A percentile compares a stretch with the other conserved stretches of the same genome.
These are phyloP conservation scores for Smittia sp. DNA, from an alignment of 2,888 invertebrate species.

Conservation along the genomic window DNA sequence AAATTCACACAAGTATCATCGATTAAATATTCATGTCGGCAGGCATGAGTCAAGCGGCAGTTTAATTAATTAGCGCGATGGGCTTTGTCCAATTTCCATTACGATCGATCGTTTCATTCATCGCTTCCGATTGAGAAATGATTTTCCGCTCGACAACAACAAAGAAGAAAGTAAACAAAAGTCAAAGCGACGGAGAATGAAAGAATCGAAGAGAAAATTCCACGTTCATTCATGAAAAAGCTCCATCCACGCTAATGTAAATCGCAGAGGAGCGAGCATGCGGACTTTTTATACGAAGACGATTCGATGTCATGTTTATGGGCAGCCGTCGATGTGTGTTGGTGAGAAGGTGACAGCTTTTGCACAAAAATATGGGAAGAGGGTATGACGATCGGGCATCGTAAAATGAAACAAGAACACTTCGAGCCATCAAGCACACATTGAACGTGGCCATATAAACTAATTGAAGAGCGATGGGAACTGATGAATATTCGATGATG, in stretches of 20 bases:
- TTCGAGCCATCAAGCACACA: background rate
- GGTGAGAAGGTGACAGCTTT: too few species aligned
- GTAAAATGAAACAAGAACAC: background rate
- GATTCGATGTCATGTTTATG: too few species aligned
- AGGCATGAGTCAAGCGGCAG: background rate
- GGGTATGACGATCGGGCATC: background rate
- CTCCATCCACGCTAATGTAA: background rate
- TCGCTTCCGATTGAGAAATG: background rate
- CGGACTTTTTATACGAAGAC: too few species aligned
- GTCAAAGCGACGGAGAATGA: background rate
- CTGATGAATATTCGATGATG: background rate
- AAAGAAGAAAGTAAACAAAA: background rate
- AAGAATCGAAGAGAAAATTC: background rate
- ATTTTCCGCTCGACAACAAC: background rate
- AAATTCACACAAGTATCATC: background rate
- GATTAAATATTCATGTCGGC: background rate
- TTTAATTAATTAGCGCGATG: slow-evolving; percentile 16
- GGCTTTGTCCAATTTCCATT: background rate
- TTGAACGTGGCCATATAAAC: background rate
- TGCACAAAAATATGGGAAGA: background rate
- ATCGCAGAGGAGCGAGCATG: background rate
- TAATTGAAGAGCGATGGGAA: background rate
- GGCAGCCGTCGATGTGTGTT: too few species aligned
- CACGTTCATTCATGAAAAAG: slow-evolving; percentile 9
- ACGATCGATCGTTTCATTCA: background rate